These are phyloP conservation scores for Goniozus legneri DNA, from an alignment of 1,140 invertebrate genomes.

Conservation along the genomic window DNA sequence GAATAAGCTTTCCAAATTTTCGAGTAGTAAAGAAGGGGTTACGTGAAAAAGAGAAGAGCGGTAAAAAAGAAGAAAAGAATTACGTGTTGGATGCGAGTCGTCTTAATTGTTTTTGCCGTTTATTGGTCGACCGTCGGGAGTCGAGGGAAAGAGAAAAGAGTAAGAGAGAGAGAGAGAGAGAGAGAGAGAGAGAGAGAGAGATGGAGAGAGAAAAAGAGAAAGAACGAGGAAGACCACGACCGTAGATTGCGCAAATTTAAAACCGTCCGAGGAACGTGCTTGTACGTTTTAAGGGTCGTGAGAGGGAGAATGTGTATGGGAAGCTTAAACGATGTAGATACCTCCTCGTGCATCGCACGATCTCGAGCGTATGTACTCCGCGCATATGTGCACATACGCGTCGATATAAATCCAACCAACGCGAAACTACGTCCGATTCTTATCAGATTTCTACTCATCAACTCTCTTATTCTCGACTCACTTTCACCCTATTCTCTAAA, in stretches of 20 bases:
- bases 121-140: background rate
- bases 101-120: background rate
- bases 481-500: background rate
- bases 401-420: too few species aligned
- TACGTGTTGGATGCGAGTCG: background rate
- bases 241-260: background rate
- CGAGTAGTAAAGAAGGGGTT: background rate
- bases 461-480: background rate
- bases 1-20: background rate
- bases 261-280: background rate
- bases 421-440: background rate
- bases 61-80: background rate
- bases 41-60: too few species aligned
- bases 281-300: too few species aligned
- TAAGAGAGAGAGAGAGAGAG: background rate
- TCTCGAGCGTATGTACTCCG: too few species aligned
- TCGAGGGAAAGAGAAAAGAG: background rate
- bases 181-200: background rate
- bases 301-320: background rate
- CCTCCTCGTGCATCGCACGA: background rate
- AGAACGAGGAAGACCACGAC: background rate
- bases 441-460: background rate
- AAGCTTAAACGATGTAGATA: background rate
- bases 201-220: too few species aligned
- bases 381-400: too few species aligned